Evolutionary conservation across 2,888 invertebrate species (phyloP), one percentile per base, ranked within the genome.

Genomic region (Sabellastarte sp.): DNA sequence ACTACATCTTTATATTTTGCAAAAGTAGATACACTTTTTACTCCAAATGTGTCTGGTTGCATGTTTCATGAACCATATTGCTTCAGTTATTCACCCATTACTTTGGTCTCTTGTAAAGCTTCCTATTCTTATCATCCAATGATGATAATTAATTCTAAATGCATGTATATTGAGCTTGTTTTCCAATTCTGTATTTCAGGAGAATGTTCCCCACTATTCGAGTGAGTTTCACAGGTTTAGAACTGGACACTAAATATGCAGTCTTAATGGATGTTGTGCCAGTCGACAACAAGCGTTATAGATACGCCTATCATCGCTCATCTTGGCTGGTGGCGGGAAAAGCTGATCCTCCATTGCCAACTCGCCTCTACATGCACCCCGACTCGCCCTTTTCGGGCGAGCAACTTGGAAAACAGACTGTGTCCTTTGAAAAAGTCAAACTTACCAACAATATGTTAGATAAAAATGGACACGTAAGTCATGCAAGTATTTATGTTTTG

Each of bases 191-290:
- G n/a, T n/a, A n/a, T 74, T 72, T 10, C 88, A 97, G 97, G 86
- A 90, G 97, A 78, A 98, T 98, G 97, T 98, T 98, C 86, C 97
- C 97, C 72, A 96, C 96, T 73, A 90, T 97, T 77, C 89, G 96
- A 70, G 93, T 95, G 70, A 93, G 94, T 68, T 95, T 98, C 87
- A 65, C 59, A 2, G 71, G 69, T 5, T 86, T 90, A 56, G 87
- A 89, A 63, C 85, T 88, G 1, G 89, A 85, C 56, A 60, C 65
- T 2, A 74, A 75, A 26, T 98, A 96, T 87, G 91, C 92, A 61
- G 95, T 98, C 63, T 88, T 96, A 75, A 89, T 98, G 87, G 97
- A 98, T 87, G 93, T 97, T 80, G 93, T 96, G 70, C 95, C 96
- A 67, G 93, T 97, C 80, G 97, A 98, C 87, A 92, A 92, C 86